Evolutionary conservation across 2,113 vertebrate genomes (phyloP).

Genomic region (Chaetodon auriga): DNA sequence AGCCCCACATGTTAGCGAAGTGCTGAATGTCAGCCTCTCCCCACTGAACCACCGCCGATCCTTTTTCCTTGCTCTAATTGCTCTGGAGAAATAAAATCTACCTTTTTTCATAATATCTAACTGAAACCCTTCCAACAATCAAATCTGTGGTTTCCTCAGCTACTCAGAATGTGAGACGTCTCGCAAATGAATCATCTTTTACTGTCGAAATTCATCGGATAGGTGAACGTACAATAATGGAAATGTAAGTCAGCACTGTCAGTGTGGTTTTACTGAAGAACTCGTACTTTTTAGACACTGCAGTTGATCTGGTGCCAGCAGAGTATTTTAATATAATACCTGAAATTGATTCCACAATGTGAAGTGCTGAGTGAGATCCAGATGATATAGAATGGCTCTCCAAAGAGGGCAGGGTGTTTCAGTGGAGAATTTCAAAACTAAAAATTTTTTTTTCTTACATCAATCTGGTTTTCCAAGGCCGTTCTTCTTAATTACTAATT

Average conservation of each 20-base stretch:
- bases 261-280: not conserved
- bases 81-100: not conserved
- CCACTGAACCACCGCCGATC: not conserved
- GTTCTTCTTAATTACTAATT: no score
- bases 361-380: not conserved
- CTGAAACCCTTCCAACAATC: not conserved
- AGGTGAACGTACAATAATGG: not conserved
- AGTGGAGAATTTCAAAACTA: not conserved
- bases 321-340: not conserved
- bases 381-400: not conserved
- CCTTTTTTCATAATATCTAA: not conserved
- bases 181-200: not conserved
- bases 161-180: not conserved
- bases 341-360: not conserved
- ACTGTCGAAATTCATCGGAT: not conserved
- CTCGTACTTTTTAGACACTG: not conserved
- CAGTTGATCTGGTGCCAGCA: not conserved
- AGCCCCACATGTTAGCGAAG: not conserved
- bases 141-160: no score
- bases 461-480: no score
- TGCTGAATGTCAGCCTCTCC: slow-evolving; percentile 6
- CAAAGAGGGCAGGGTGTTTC: not conserved
- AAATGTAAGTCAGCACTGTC: not conserved
- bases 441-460: not conserved
- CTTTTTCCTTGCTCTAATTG: not conserved